Evolutionary conservation across 1,140 invertebrate genomes (phyloP), one percentile per base, ranked within the genome.

Genomic region (Temnothorax nylanderi): DNA sequence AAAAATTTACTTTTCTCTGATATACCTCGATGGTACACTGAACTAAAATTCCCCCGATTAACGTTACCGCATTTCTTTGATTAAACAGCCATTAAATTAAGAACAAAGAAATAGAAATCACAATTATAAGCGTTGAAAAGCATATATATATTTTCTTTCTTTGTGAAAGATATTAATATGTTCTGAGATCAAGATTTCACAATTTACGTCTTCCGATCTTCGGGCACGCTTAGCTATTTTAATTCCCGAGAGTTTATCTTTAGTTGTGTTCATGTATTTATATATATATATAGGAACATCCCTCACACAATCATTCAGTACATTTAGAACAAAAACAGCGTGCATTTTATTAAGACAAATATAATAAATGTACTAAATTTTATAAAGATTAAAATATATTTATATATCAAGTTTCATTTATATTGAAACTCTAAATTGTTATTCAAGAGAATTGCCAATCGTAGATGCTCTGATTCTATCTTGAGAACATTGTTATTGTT

Each of bases 401-500:
- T 81, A 74, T 62, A 84, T 87, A 86, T 88, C 86, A 88, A 91
- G 91, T 94, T 94, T 94, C 91, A 87, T 87, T 91, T 81, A 41
- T 81, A 91, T 74, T 81, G 92, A 93, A 92, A 91, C 88, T 93
- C 92, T 91, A 91, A 92, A 94, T 94, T 92, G 94, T 95, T 94
- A 92, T 93, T 94, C 93, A 92, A 94, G 94, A 93, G 91, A 92
- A 91, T 94, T 93, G 92, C 93, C 93, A 92, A 93, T 92, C 93
- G 94, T 95, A 94, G 94, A 92, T 92, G 91, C 93, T 92, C 90
- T 92, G 92, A 92, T 92, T 93, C 90, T 94, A 92, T 91, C 93
- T 93, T 93, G 89, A 92, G 90, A 89, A 93, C 91, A 93, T 93
- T 94, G 93, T 94, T 95, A 94, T 93, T 94, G 94, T 94, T 95